phyloP scores from a whole-genome alignment of 2,113 vertebrate species.

The Eublepharis macularius region DNA sequence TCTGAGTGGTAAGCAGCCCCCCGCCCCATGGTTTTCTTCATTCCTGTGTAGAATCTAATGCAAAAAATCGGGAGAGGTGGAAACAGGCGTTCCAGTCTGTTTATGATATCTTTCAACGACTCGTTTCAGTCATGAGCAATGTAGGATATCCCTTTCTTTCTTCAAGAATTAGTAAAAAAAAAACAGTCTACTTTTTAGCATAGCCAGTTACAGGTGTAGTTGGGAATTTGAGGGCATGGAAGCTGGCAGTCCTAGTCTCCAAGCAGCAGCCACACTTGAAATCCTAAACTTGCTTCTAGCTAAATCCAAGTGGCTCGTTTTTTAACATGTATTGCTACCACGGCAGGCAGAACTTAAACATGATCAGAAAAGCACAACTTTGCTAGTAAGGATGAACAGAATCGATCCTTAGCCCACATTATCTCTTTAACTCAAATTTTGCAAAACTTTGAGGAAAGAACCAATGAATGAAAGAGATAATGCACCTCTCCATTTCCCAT shows the following conservation, averaged over 20 bases:
- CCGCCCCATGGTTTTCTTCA: neutral
- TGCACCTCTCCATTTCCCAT: no score
- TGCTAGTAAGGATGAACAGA: neutral
- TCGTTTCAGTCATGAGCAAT: constrained; percentile 34
- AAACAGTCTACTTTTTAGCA: constrained; percentile 26
- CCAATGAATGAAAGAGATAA: no score
- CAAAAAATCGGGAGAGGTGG: neutral
- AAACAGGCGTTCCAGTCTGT: neutral
- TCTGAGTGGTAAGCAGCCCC: neutral
- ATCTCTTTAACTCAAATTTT: no score
- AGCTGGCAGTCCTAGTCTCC: neutral
- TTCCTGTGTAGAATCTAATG: neutral
- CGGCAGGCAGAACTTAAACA: neutral
- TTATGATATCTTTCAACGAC: constrained; percentile 8
- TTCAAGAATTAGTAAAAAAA: constrained; percentile 33
- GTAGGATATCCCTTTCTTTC: constrained; percentile 32
- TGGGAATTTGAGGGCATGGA: neutral
- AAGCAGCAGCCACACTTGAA: neutral
- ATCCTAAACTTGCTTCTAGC: neutral
- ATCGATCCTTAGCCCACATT: no score
- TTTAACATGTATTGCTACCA: neutral
- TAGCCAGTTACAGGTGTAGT: neutral
- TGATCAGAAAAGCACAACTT: neutral
- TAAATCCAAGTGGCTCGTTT: neutral
- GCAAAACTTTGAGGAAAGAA: no score